Evolutionary conservation across 92 coral and sea anemone genomes (phyloP), one percentile per base, ranked within the genome.

Genomic region (Phymanthus crucifer): DNA sequence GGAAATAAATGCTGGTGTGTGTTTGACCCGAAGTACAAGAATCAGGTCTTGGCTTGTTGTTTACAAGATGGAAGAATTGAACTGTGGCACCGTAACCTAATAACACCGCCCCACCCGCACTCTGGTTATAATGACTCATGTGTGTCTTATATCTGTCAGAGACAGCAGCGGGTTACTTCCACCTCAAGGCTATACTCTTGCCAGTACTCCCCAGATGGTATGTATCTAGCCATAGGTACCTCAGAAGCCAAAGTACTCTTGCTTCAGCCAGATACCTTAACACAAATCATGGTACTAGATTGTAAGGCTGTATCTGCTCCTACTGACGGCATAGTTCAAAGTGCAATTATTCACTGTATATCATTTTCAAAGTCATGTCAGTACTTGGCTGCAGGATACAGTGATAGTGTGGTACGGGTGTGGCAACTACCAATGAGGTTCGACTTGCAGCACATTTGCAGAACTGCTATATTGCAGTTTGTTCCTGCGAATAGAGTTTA

Each of bases 1-100:
- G 97, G 93, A 32, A 92, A 92, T 66, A 87, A 82, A 83, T 92
- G 97, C 32, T 92, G 97, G 97, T 85, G 94, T 70, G 94, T 92
- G 58, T 92, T 87, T 72, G 85, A 92, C 70, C 97, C 97, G 7
- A 61, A 90, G 1, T 87, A 86, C 72, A 70, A 78, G 12, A 86
- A 81, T 66, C 94, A 87, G 35, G 84, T 82, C 69, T 82, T 92
- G 19, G 92, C 90, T 14, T 92, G 97, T 80, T 92, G 97, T 78
- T 84, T 92, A 75, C 94, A 92, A 73, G 97, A 92, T 71, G 97
- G 97, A 46, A 81, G 97, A 57, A 81, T 92, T 66, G 91, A 91
- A 56, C 75, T 92, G 54, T 91, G 97, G 83, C 86, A 78, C 4
- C 73, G 80, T 32, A 72, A 83, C 13, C 85, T 84, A 9, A 75